These are phyloP conservation scores for Brachyopa scutellaris DNA, from an alignment of 2,888 invertebrate species.

Conservation along the genomic window DNA sequence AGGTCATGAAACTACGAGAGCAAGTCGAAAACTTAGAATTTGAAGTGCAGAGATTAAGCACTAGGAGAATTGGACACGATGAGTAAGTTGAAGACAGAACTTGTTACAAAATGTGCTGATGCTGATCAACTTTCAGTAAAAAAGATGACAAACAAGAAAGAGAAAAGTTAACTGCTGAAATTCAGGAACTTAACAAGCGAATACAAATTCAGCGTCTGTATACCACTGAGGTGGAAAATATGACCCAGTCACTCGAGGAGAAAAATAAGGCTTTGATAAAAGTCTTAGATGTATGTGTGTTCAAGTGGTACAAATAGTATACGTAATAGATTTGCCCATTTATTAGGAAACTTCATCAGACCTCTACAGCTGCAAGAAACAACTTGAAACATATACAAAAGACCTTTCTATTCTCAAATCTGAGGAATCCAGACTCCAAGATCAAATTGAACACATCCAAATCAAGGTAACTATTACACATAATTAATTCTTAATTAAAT, in stretches of 20 bases:
- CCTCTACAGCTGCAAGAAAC: slow-evolving; percentile 79
- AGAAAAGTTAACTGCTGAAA: slow-evolving; percentile 79
- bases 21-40: slow-evolving; percentile 78
- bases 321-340: too few relatives aligned
- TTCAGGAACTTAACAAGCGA: slow-evolving; percentile 79
- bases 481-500: neutral
- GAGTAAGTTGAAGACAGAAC: slow-evolving; percentile 71
- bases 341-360: slow-evolving; percentile 81
- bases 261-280: slow-evolving; percentile 80
- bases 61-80: slow-evolving; percentile 76
- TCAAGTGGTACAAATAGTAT: neutral
- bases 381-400: slow-evolving; percentile 77
- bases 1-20: slow-evolving; percentile 78
- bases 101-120: neutral
- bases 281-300: slow-evolving; percentile 79
- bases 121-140: slow-evolving; percentile 67
- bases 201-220: slow-evolving; percentile 79
- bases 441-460: slow-evolving; percentile 77
- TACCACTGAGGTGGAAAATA: slow-evolving; percentile 79
- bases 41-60: slow-evolving; percentile 78
- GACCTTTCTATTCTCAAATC: slow-evolving; percentile 76
- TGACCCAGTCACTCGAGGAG: slow-evolving; percentile 78
- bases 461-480: slow-evolving; percentile 64
- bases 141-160: slow-evolving; percentile 79
- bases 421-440: slow-evolving; percentile 77